Conservation (phyloP, 30 jellyfish, hydroid and myxozoan genomes). For the Chrysaora quinquecirrha region DNA sequence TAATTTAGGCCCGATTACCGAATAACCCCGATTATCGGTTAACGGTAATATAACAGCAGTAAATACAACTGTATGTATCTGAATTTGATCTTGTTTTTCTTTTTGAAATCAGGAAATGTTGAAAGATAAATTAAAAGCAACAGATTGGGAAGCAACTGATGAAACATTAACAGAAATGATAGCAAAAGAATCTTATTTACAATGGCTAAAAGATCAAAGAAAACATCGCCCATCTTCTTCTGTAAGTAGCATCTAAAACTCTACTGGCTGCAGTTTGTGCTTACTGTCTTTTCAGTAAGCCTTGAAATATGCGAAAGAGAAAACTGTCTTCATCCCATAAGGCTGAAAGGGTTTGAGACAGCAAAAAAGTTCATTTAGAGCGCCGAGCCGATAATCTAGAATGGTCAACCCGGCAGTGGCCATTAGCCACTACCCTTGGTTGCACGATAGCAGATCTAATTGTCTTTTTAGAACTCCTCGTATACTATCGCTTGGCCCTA, state of each 20-base stretch:
- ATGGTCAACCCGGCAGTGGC: neutral
- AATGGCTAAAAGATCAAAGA: constrained; percentile 87
- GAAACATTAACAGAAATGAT: constrained; percentile 89
- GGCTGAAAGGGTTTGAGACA: too few species aligned
- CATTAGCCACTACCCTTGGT: neutral
- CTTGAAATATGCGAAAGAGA: neutral
- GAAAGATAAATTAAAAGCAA: constrained; percentile 86
- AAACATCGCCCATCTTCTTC: constrained; percentile 41
- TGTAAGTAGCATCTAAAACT: constrained; percentile 61
- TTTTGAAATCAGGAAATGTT: constrained; percentile 86
- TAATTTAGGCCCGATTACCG: too few species aligned
- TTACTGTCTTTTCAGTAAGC: neutral
- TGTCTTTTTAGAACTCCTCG: too few species aligned
- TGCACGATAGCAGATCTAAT: too few species aligned
- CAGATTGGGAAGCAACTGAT: constrained; percentile 99
- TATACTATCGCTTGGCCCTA: too few species aligned
- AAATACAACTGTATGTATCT: too few species aligned
- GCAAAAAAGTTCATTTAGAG: neutral
- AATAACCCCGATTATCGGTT: too few species aligned
- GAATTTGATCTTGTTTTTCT: neutral
- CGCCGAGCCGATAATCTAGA: neutral
- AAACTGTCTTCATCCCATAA: neutral
- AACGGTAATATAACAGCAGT: too few species aligned
- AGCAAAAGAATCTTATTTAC: constrained; percentile 92
- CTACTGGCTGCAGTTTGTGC: neutral